These are phyloP conservation scores for Cygnus atratus DNA, from an alignment of 2,113 vertebrate species.

Conservation along the genomic window DNA sequence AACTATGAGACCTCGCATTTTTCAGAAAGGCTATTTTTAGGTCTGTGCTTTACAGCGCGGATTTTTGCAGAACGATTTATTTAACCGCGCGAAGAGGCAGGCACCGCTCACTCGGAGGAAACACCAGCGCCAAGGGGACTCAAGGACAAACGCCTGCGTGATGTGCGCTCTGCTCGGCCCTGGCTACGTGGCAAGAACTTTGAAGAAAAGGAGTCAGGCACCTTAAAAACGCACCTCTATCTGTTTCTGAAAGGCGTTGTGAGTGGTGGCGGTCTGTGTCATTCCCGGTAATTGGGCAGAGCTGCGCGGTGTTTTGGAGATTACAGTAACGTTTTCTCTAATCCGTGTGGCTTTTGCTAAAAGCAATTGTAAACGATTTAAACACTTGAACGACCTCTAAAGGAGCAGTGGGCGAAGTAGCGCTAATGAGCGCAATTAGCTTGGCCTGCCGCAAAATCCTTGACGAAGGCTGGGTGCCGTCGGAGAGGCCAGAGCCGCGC, in stretches of 20 bases:
- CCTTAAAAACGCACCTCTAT: background rate
- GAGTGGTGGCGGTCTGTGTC: background rate
- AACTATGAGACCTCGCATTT: background rate
- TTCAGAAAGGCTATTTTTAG: background rate
- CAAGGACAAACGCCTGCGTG: background rate
- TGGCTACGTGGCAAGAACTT: fast-evolving
- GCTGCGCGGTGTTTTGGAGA: background rate
- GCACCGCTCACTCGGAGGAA: background rate
- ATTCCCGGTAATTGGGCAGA: background rate
- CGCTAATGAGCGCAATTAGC: background rate
- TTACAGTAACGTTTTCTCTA: background rate
- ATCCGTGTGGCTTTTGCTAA: background rate
- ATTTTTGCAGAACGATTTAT: background rate
- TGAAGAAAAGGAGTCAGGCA: background rate
- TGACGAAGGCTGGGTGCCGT: background rate
- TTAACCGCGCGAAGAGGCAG: background rate
- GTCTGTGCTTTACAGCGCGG: background rate
- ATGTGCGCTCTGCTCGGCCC: background rate
- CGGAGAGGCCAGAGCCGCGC: background rate
- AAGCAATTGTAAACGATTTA: background rate
- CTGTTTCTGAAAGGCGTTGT: background rate
- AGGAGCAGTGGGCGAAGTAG: background rate
- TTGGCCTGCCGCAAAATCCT: background rate
- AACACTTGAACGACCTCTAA: background rate
- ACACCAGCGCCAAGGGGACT: background rate